Conservation (phyloP, 1,140 invertebrate species). For the Andrena cerasifolii region DNA sequence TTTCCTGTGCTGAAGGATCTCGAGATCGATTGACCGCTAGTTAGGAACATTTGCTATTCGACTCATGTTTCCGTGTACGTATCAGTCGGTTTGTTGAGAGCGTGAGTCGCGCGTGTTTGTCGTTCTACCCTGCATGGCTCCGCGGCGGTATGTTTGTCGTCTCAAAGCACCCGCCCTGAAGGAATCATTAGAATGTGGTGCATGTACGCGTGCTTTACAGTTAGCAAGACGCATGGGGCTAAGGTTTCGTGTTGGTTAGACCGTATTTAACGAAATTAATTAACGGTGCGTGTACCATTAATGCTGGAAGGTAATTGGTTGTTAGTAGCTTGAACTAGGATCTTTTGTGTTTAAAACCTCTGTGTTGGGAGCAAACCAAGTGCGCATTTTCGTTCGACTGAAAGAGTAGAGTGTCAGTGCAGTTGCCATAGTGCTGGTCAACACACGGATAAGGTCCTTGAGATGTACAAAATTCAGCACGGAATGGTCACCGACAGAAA, state of each 20-base stretch:
- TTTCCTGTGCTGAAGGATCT: background rate
- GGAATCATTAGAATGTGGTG: background rate
- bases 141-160: background rate
- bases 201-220: background rate
- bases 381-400: background rate
- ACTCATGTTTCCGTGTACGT: conserved; percentile 11
- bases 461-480: no score
- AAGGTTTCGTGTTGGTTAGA: background rate
- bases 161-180: background rate
- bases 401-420: background rate
- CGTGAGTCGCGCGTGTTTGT: conserved; percentile 10
- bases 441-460: no score
- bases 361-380: background rate
- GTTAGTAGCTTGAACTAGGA: background rate
- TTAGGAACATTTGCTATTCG: background rate
- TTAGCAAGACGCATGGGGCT: background rate
- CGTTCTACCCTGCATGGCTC: background rate
- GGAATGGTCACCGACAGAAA: no score
- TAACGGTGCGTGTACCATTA: background rate
- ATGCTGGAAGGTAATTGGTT: background rate
- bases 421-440: no score
- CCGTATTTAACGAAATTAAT: background rate
- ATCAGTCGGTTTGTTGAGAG: conserved; percentile 24
- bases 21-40: background rate
- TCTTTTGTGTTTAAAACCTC: background rate